Conservation (phyloP, 2,113 vertebrate species). For the Leptocoma aspasia region DNA sequence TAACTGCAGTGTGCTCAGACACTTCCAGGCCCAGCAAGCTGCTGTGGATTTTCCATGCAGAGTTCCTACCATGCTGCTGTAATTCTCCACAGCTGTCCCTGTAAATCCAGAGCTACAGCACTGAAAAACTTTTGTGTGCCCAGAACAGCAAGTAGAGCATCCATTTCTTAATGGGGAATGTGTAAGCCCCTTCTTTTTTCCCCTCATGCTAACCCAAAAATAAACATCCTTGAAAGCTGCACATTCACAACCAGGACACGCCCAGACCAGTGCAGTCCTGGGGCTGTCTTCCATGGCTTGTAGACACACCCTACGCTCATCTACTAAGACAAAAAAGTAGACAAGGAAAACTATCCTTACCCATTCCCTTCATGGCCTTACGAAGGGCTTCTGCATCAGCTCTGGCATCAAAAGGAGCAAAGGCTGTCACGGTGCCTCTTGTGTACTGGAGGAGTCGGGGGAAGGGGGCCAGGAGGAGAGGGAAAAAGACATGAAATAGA, state of each 20-base stretch:
- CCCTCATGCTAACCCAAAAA: background rate
- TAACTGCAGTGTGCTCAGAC: background rate
- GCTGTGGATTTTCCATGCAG: fast-evolving
- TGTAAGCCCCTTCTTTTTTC: background rate
- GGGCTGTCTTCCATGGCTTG: background rate
- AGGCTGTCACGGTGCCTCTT: conserved; percentile 85
- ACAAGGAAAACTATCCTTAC: conserved; percentile 73
- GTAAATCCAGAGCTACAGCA: background rate
- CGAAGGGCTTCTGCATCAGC: conserved; percentile 88
- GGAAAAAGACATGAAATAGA: background rate
- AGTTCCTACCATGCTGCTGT: background rate
- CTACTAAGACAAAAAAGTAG: background rate
- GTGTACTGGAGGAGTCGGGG: conserved; percentile 13
- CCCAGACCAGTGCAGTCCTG: background rate
- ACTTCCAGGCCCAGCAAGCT: background rate
- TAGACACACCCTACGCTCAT: background rate
- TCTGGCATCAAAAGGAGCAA: conserved; percentile 84
- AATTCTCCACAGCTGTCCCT: background rate
- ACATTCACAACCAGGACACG: background rate
- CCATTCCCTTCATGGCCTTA: conserved; percentile 95
- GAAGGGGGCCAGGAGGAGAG: background rate
- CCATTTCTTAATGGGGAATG: background rate
- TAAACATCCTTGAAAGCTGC: background rate
- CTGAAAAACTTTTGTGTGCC: background rate
- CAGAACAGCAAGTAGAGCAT: background rate